Evolutionary conservation across 2,888 invertebrate species (phyloP).

Genomic region (Heteropelma amictum): DNA sequence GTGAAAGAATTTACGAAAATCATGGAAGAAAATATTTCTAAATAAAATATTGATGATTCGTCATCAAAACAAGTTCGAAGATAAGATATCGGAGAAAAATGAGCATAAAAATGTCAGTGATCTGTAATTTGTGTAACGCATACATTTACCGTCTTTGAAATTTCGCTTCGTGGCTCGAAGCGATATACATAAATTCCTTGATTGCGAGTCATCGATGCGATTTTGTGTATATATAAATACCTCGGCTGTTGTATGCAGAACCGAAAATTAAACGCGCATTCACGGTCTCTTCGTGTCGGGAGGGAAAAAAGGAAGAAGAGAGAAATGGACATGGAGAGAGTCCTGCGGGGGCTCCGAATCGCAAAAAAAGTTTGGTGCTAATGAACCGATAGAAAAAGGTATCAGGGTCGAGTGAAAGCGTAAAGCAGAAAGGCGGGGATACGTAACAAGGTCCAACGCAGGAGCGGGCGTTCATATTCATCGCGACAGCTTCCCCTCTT

Average conservation of each 20-base stretch:
- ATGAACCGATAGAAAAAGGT: conserved; percentile 70
- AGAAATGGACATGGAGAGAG: conserved; percentile 31
- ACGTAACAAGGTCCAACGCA: neutral
- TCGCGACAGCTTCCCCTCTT: conserved; percentile 39
- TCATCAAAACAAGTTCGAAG: neutral
- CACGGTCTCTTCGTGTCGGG: too few species aligned
- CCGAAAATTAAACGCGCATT: conserved; percentile 39
- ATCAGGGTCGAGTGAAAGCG: conserved; percentile 54
- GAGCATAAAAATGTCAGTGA: neutral
- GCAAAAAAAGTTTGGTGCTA: conserved; percentile 56
- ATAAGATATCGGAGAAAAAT: conserved; percentile 16
- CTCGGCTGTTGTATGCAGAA: neutral
- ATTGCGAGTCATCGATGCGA: conserved; percentile 51
- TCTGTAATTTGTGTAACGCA: conserved; percentile 8
- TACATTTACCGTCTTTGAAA: neutral
- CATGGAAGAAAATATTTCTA: too few species aligned
- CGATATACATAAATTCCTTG: conserved; percentile 55
- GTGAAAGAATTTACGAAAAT: too few species aligned
- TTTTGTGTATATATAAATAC: too few species aligned
- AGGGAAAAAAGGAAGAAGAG: neutral
- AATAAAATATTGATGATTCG: neutral
- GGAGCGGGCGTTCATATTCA: conserved; percentile 3
- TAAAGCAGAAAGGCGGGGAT: conserved; percentile 37
- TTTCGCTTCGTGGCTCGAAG: conserved; percentile 23
- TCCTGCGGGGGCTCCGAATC: conserved; percentile 24